Percentiles rank a stretch among this genome's conserved stretches.
Conservation (phyloP, 2,888 invertebrate genomes). For the Formica aserva region DNA sequence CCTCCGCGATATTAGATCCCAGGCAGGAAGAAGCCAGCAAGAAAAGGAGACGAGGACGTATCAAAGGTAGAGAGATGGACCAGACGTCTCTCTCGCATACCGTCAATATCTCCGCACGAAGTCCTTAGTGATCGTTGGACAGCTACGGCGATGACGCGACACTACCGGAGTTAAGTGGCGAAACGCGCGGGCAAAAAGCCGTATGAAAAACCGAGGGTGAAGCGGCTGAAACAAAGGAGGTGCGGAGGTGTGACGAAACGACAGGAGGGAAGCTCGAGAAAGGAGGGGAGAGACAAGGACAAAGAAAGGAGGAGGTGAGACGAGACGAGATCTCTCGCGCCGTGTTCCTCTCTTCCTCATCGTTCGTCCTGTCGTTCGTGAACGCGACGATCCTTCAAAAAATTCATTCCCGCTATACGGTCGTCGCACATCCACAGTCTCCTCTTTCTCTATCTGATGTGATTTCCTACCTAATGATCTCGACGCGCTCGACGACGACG, state of each 20-base stretch:
- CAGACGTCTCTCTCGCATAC: conserved; percentile 76
- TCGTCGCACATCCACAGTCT: conserved; percentile 49
- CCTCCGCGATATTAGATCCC: conserved; percentile 27
- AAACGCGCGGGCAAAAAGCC: conserved; percentile 84
- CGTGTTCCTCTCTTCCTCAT: background rate
- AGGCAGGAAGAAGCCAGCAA: conserved; percentile 6
- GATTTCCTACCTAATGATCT: conserved; percentile 57
- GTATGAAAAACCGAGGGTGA: conserved; percentile 79
- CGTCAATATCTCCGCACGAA: conserved; percentile 77
- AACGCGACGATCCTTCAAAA: conserved; percentile 67
- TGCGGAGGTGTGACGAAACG: conserved; percentile 84
- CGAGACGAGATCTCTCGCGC: conserved; percentile 20
- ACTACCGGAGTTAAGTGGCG: conserved; percentile 85
- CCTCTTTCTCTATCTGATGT: conserved; percentile 26
- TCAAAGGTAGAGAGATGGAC: conserved; percentile 57
- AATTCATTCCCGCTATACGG: conserved; percentile 65
- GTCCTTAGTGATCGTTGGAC: conserved; percentile 76
- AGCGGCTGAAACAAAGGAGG: conserved; percentile 84
- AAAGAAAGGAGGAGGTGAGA: conserved; percentile 47
- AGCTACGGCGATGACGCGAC: conserved; percentile 83
- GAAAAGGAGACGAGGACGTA: conserved; percentile 43
- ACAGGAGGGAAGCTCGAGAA: conserved; percentile 59
- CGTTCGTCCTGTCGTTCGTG: conserved; percentile 54
- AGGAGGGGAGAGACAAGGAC: conserved; percentile 33
- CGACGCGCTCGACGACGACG: conserved; percentile 24